Percentiles rank a stretch among this genome's conserved stretches.
Evolutionary conservation across 2,888 invertebrate genomes (phyloP).

Genomic region (Pammene aurita): DNA sequence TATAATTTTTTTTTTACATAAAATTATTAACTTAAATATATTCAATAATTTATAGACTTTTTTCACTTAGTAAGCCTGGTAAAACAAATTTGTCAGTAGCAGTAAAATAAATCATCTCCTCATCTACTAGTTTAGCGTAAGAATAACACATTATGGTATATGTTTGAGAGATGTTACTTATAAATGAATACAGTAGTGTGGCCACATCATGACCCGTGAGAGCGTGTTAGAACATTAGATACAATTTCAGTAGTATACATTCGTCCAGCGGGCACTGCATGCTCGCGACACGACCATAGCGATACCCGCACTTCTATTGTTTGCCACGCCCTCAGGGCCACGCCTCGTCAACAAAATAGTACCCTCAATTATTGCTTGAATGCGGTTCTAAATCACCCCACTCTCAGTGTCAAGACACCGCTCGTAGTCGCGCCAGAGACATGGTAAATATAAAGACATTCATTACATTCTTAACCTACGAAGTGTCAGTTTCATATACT

Average conservation of each 20-base stretch:
- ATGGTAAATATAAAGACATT: neutral
- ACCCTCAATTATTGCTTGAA: slow-evolving; percentile 21
- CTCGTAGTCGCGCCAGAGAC: slow-evolving; percentile 12
- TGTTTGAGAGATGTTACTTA: no score
- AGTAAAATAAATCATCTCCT: no score
- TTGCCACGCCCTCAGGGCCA: slow-evolving; percentile 22
- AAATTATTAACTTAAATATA: no score
- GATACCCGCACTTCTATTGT: slow-evolving; percentile 13
- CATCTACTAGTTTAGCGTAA: no score
- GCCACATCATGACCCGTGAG: no score
- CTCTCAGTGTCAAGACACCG: slow-evolving; percentile 27
- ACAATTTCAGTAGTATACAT: neutral
- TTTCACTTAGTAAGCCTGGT: no score
- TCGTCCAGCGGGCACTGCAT: neutral
- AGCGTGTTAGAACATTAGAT: neutral
- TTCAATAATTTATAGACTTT: no score
- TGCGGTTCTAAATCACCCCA: slow-evolving; percentile 33
- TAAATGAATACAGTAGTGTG: no score
- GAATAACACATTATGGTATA: no score
- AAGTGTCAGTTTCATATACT: no score
- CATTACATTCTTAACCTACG: neutral
- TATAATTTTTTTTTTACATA: no score
- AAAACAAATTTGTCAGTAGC: no score
- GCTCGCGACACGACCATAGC: neutral
- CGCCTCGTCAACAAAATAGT: slow-evolving; percentile 27